Percentiles rank a stretch among this genome's conserved stretches.
These are phyloP conservation scores for Apoda limacodes DNA, from an alignment of 2,888 invertebrate species.

Conservation along the genomic window DNA sequence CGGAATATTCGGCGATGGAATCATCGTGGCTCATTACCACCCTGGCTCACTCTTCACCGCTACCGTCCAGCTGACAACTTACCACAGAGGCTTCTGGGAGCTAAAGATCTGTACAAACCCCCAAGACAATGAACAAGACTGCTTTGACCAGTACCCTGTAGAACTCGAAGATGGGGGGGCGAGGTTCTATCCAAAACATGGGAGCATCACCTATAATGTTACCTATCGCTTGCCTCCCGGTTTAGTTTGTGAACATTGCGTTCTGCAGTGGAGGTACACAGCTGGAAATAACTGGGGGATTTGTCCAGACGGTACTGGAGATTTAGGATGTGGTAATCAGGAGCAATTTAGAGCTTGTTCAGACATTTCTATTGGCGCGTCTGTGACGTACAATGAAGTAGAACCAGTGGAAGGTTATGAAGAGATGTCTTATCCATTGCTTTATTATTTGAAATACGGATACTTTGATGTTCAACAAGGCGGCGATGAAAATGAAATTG, in stretches of 20 bases:
- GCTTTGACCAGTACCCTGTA: conserved; percentile 77
- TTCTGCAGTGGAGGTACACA: conserved; percentile 88
- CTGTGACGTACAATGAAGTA: background rate
- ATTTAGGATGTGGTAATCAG: conserved; percentile 86
- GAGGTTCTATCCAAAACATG: conserved; percentile 78
- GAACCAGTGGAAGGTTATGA: too few species aligned
- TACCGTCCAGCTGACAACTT: conserved; percentile 83
- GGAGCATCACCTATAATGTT: conserved; percentile 66
- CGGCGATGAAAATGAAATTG: too few species aligned
- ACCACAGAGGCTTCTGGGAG: conserved; percentile 86
- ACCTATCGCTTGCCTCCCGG: conserved; percentile 70
- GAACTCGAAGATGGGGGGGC: conserved; percentile 64
- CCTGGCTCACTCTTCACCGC: conserved; percentile 74
- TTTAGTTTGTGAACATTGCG: conserved; percentile 80
- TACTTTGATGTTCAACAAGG: too few species aligned
- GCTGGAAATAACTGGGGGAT: conserved; percentile 88
- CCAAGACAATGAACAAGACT: conserved; percentile 74
- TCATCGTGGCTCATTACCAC: conserved; percentile 77
- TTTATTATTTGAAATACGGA: too few species aligned
- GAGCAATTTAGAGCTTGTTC: conserved; percentile 88
- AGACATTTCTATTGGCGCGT: conserved; percentile 72
- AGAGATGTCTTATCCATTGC: too few species aligned
- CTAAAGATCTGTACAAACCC: conserved; percentile 82
- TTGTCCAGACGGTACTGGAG: conserved; percentile 76
- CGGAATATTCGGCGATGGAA: conserved; percentile 81